phyloP scores from a whole-genome alignment of 2,888 invertebrate species.

The Polydrusus pterygomalis region DNA sequence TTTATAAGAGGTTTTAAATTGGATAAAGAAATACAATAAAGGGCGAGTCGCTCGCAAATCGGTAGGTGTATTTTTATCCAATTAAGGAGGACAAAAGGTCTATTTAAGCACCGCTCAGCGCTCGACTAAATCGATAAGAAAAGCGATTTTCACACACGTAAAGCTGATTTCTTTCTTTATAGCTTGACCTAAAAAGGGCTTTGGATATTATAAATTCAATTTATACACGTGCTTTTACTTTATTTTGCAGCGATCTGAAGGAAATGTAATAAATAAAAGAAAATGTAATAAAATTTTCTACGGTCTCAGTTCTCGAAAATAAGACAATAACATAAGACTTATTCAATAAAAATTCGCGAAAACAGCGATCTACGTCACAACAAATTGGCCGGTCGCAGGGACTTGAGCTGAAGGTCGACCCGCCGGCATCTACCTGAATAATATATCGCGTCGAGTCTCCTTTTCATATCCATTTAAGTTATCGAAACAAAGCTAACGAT shows the following conservation, averaged over 20 bases:
- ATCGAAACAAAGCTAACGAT: too few relatives aligned
- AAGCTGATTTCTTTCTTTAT: constrained; percentile 49
- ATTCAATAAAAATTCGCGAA: too few relatives aligned
- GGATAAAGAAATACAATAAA: constrained; percentile 46
- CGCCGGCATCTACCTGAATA: too few relatives aligned
- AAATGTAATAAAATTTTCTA: too few relatives aligned
- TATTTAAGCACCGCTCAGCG: constrained; percentile 48
- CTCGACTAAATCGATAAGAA: constrained; percentile 50
- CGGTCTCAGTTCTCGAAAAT: too few relatives aligned
- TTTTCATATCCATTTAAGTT: too few relatives aligned
- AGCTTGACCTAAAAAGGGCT: constrained; percentile 42
- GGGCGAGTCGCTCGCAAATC: constrained; percentile 46
- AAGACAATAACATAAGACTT: too few relatives aligned
- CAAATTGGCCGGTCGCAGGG: too few relatives aligned
- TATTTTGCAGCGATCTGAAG: not conserved
- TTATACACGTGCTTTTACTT: not conserved
- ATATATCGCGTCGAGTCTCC: too few relatives aligned
- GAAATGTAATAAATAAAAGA: not conserved
- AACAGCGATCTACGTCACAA: too few relatives aligned
- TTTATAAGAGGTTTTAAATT: constrained; percentile 40
- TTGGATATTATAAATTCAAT: constrained; percentile 9
- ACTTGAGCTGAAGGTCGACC: too few relatives aligned
- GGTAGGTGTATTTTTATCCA: constrained; percentile 54
- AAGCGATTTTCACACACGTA: constrained; percentile 51
- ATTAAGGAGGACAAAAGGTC: constrained; percentile 52